Conservation (phyloP, 1,140 invertebrate species). For the Camponotus pennsylvanicus region DNA sequence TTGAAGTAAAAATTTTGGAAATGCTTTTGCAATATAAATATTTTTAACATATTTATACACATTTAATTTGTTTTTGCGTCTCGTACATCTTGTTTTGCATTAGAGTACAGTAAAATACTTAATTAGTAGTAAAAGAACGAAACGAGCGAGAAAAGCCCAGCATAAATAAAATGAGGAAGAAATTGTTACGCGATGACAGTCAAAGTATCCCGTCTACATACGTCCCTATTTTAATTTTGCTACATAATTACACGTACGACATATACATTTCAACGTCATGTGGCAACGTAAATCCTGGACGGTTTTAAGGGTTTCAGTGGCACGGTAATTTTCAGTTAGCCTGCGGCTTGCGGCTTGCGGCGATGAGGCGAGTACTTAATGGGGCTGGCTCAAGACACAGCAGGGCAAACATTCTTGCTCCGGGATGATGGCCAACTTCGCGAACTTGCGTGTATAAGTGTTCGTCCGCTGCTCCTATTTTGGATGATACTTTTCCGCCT, state of each 20-base stretch:
- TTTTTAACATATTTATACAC: constrained; percentile 11
- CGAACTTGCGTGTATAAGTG: constrained; percentile 43
- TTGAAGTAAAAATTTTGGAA: neutral
- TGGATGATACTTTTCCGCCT: neutral
- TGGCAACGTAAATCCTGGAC: constrained; percentile 54
- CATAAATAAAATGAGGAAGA: constrained; percentile 28
- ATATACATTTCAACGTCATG: constrained; percentile 27
- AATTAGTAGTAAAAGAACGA: constrained; percentile 37
- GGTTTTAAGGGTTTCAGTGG: constrained; percentile 61
- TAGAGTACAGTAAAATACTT: constrained; percentile 22
- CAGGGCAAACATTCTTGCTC: constrained; percentile 57
- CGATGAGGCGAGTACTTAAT: constrained; percentile 61
- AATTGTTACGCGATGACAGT: constrained; percentile 49
- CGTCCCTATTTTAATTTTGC: constrained; percentile 50
- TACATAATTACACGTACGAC: constrained; percentile 58
- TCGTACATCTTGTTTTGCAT: neutral
- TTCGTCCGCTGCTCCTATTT: neutral
- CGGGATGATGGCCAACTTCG: constrained; percentile 53
- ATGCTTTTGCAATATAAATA: neutral
- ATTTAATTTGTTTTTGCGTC: neutral
- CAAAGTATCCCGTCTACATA: neutral
- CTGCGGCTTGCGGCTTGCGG: constrained; percentile 59
- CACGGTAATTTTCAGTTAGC: constrained; percentile 64
- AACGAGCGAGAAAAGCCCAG: constrained; percentile 30
- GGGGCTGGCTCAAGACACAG: constrained; percentile 53